Evolutionary conservation across 2,113 vertebrate genomes (phyloP), one percentile per base, ranked within the genome.

Genomic region (Lampris incognitus): DNA sequence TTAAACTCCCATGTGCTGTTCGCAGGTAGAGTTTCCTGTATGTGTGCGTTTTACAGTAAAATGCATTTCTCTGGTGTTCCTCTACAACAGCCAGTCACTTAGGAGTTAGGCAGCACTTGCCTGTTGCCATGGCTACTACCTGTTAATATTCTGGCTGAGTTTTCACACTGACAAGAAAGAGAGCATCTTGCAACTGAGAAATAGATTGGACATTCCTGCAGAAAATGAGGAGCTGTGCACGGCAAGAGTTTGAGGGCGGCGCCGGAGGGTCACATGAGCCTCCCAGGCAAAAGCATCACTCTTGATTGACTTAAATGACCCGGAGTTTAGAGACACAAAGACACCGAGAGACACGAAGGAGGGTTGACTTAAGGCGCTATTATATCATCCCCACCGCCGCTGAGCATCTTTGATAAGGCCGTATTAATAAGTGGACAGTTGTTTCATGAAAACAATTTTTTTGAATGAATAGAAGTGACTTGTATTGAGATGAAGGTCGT

Each of bases 91-190:
- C 86, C 91, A 92, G 93, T 93, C 83, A 3, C 76, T 9, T 9
- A 10, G 44, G 68, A 39, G 63, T 81, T 84, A 79, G 81, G 88
- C 87, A 90, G 85, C 86, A 85, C 87, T 75, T 66, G 70, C 87
- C 80, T 91, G 92, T 94, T 92, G 92, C 92, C 86, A 93, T 93
- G 89, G 93, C 69, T 83, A 93, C 93, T 89, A 86, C 87, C 86
- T 91, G 91, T 94, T 94, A 93, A 93, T 93, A 93, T 94, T 93
- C 93, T 48, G 65, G 57, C 70, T 76, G 88, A 90, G 92, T 92
- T 92, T 84, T 85, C 78, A 77, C 81, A 56, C 83, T 55, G 84
- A 80, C 72, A 67, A 82, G 66, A 36, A 54, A 69, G 78, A 71
- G 68, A 74, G 64, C 7, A 49, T 84, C 67, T 83, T 46, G 51